Base-by-base conservation (phyloP, 2,797 vertebrate species). In the Leptatherina wallacei region DNA sequence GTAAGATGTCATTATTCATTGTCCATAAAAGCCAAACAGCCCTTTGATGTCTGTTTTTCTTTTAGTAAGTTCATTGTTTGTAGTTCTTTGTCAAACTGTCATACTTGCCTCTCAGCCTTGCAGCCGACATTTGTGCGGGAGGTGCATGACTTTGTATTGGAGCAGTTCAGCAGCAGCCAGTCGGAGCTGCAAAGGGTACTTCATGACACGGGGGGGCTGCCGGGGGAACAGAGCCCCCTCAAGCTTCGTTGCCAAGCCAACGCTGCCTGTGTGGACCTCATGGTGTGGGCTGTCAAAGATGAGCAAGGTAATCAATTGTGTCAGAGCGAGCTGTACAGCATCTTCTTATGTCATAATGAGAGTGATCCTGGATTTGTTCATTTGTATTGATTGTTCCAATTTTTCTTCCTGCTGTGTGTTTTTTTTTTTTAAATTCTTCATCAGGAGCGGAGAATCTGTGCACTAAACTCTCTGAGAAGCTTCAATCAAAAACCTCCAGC, bases 231-330 rank as follows among this genome's bases (percentile, higher is more conserved):
- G 74, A 97, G 95, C 76, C 96, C 96, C 5, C 90, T 99, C 71
- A 98, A 98, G 71, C 93, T 99, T 12, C 96, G 97, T 71, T 99
- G 97, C 91, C 98, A 98, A 87, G 98, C 98, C 68, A 99, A 96
- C 18, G 97, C 98, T 1, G 97, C 97, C 79, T 99, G 97, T 0
- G 97, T 99, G 86, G 97, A 99, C 90, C 97, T 99, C 81, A 98
- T 99, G 97, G 97, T 98, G 86, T 99, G 97, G 97, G 97, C 97
- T 0, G 96, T 97, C 79, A 98, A 97, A 86, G 98, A 99, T 22
- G 97, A 99, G 75, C 97, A 99, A 95, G 96, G 98, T 99, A 89
- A 85, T 77, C 51, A 6, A 72, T 84, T 49, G 40, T 40, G 61
- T 44, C 35, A 9, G 20, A 42, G 55, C 33, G 58, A 77, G 64